Conservation (phyloP, 2,113 vertebrate genomes). For the Grantiella picta region DNA sequence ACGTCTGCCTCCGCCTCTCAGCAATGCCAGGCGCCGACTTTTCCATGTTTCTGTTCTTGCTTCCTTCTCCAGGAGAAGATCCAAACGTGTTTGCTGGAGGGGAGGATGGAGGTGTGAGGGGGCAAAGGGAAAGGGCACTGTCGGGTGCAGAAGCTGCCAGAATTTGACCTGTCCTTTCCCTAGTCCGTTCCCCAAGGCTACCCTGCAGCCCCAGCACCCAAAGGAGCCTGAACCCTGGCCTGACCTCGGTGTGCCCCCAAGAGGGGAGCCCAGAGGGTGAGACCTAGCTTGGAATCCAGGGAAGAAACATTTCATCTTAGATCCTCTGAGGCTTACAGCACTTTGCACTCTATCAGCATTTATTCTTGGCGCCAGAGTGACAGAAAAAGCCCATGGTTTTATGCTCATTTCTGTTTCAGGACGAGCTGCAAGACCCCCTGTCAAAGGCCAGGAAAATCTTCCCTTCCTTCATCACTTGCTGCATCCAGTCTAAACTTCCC, state of each 20-base stretch:
- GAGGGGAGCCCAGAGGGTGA: background rate
- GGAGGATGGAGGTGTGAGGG: background rate
- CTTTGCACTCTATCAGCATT: background rate
- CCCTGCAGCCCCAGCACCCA: background rate
- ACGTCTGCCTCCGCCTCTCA: background rate
- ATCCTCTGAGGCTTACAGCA: background rate
- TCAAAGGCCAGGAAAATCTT: background rate
- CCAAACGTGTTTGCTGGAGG: background rate
- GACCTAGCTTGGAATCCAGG: background rate
- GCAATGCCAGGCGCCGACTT: fast-evolving
- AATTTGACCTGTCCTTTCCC: background rate
- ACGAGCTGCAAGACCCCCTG: background rate
- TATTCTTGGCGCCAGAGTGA: background rate
- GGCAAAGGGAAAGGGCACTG: background rate
- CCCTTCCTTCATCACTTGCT: background rate
- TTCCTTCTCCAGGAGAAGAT: background rate
- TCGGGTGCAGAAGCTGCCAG: background rate
- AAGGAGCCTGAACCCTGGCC: background rate
- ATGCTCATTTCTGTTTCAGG: background rate
- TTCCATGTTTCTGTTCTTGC: background rate
- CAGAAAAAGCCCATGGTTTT: background rate
- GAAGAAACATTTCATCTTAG: background rate
- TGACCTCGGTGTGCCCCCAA: background rate
- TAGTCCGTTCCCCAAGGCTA: background rate
- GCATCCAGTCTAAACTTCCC: background rate